Evolutionary conservation across 2,113 vertebrate genomes (phyloP), one percentile per base, ranked within the genome.

Genomic region (Scartelaos histophorus): DNA sequence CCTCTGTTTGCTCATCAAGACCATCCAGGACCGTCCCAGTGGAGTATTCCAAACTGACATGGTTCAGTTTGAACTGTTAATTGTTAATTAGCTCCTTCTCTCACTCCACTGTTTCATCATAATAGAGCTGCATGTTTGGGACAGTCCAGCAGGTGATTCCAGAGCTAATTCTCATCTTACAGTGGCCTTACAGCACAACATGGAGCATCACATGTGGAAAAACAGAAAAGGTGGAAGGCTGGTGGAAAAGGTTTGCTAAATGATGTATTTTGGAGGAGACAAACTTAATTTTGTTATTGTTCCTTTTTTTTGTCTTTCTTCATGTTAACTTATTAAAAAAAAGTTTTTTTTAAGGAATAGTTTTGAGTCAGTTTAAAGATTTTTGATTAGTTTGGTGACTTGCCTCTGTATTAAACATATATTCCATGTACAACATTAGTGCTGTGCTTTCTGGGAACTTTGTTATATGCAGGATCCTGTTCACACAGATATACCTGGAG

Each of bases 1-100:
- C 64, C 74, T 79, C 73, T 79, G 78, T 86, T 73, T 85, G 79
- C 82, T 5, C 49, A 71, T 76, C 68, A 13, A 38, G 71, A 69
- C 84, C 70, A 76, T 74, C 35, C 0, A 7, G 60, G 49, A 75
- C 66, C 47, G 38, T 72, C 71, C 80, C 70, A 54, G 57, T 61
- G 29, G 61, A 72, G 22, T 13, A 13, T 13, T 25, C 51, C 10
- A 22, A 25, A 12, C 13, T 29, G 16, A 47, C 3, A 47, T 15
- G 13, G 13, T 47, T 47, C 15, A 15, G 46, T 16, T 21, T n/a
- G n/a, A 7, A 9, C n/a, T n/a, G 19, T 54, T 21, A n/a, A 54
- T 54, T n/a, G 0, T 17, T 38, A 38, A 38, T 38, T 38, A 38
- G 35, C 35, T 38, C 35, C 7, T 53, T 53, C 17, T 53, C 51